Base-by-base conservation (phyloP, 2,797 vertebrate species). In the Esox masquinongy region DNA sequence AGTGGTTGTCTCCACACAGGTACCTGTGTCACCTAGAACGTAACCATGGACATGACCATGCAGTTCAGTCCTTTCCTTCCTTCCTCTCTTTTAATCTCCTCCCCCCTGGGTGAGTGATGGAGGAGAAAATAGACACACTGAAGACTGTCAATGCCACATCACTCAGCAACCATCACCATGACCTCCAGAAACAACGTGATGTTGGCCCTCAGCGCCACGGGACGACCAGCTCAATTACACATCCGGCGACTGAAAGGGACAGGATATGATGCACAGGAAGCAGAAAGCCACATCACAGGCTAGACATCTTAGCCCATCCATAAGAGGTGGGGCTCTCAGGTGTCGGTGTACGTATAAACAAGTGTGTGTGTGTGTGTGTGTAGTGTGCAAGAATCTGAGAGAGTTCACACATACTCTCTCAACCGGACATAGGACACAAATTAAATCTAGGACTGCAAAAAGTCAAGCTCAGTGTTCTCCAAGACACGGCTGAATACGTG, bases 211-310 rank as follows among this genome's bases (percentile, higher is more conserved):
- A 73, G 82, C n/a, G 0, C 85, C 80, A 88, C 86, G 87, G 89
- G 73, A 51, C 72, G 68, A 72, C 67, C 73, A 76, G 73, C 79
- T 70, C 76, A 79, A 66, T 68, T 51, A 67, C 53, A 73, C 73
- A 73, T 22, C 71, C 43, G 70, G 63, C 70, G 72, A 43, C 24
- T 26, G 73, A 80, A 79, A 74, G 11, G 1, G 69, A 77, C 64
- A 79, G 79, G 74, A 84, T 87, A 78, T 87, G 81, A 87, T 78
- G 83, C 74, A 70, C 72, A 80, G 71, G 75, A 89, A 85, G 78
- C 39, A 49, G 75, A 71, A 19, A 61, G 26, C 16, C 19, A 56
- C 29, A 29, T 29, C 17, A 24, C 19, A 51, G 8, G 14, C 11
- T 26, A 51, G 24, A 70, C 29, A 9, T 43, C 34, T 34, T 2